These are phyloP conservation scores for Nymphalis polychloros DNA, from an alignment of 2,888 invertebrate species.

Conservation along the genomic window DNA sequence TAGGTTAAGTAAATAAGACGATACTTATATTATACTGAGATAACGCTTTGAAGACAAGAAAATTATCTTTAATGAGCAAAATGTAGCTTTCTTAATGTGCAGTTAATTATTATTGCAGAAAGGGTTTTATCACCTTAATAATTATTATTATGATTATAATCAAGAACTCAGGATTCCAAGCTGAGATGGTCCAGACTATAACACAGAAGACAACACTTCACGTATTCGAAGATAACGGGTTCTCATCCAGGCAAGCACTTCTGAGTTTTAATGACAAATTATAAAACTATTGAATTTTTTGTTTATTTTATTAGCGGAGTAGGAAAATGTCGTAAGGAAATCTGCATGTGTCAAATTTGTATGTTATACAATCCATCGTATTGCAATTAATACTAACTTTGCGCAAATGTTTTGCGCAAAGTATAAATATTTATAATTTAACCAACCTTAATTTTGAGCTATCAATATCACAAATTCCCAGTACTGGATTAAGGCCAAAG, in stretches of 20 bases:
- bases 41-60: background rate
- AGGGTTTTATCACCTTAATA: background rate
- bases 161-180: too few relatives aligned
- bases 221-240: too few relatives aligned
- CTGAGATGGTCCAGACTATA: too few relatives aligned
- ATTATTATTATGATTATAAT: too few relatives aligned
- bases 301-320: too few relatives aligned
- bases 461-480: slow-evolving; percentile 52
- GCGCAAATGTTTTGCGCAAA: too few relatives aligned
- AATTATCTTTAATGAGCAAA: background rate
- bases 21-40: background rate
- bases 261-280: too few relatives aligned
- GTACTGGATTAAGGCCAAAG: slow-evolving; percentile 59
- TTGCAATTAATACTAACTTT: background rate
- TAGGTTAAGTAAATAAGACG: background rate
- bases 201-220: too few relatives aligned
- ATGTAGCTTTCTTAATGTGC: background rate
- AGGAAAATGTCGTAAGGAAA: too few relatives aligned
- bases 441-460: slow-evolving; percentile 53
- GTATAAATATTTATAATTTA: background rate
- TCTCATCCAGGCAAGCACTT: too few relatives aligned
- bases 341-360: too few relatives aligned
- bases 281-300: too few relatives aligned
- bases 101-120: background rate
- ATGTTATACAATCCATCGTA: background rate